Base-by-base conservation (phyloP, 2,113 vertebrate species). In the Acanthisitta chloris region DNA sequence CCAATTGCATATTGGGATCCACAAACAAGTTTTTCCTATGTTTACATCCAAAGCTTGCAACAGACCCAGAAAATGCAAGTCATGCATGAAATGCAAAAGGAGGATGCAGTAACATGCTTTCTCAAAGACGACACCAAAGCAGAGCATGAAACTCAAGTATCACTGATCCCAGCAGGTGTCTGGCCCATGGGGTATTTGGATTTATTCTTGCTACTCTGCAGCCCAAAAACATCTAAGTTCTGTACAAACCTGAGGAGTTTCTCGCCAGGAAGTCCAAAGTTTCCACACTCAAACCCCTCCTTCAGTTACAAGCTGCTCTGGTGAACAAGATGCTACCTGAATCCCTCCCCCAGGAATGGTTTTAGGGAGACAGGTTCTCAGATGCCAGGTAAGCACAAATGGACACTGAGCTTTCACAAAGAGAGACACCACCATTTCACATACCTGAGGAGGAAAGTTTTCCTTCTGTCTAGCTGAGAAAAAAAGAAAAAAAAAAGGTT, bases 401-500 rank as follows among this genome's bases (percentile, higher is more conserved):
- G 5, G 45, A 69, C 28, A 4, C 33, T 14, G n/a, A 17, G 46
- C 36, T 66, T 57, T 58, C 42, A 31, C 25, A 48, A 24, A 52
- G 10, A 11, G 17, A n/a, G 13, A 18, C 70, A 42, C 43, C 23
- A 29, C 3, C 65, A 14, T 43, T 34, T 62, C 57, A 65, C 33
- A 33, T n/a, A 33, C 6, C 38, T 28, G 6, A 17, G 10, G 25
- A 66, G 6, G 19, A 58, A 62, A 25, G 14, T 1, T 66, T 90
- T 77, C 43, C 29, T 87, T 66, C 42, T 24, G 8, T 28, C 45
- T 73, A 49, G 3, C 4, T 78, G 17, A 77, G 26, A 65, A 13
- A 15, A 81, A 15, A 0, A 0, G 11, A 2, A 65, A 13, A 15
- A 81, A 15, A 0, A 0, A 9, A 2, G 4, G 10, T 43, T 62